Evolutionary conservation across 2,113 vertebrate genomes (phyloP).

Genomic region (Lagenorhynchus albirostris): DNA sequence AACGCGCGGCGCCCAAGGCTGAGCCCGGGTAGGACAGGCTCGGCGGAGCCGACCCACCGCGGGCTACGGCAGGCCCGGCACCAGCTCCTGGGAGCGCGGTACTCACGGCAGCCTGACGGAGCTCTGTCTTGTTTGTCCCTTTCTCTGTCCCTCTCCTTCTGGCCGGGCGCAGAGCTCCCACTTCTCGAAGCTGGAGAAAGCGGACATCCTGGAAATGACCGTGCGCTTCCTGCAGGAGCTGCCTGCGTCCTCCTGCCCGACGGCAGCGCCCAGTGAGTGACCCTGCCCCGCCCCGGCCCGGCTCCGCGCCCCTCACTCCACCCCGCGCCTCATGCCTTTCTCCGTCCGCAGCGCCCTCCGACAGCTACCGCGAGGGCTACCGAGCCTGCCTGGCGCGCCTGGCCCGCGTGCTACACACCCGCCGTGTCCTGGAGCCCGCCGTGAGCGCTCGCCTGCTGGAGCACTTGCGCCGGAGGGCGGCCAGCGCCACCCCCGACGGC

Average conservation of each 20-base stretch:
- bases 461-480: conserved; percentile 79
- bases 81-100: background rate
- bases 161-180: conserved; percentile 80
- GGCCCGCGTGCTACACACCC: conserved; percentile 81
- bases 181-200: conserved; percentile 92
- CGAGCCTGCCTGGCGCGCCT: conserved; percentile 87
- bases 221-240: conserved; percentile 89
- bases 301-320: accelerated
- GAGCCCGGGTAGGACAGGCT: background rate
- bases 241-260: conserved; percentile 40
- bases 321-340: background rate
- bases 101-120: background rate
- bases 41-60: no score
- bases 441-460: conserved; percentile 81
- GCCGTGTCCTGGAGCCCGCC: conserved; percentile 77
- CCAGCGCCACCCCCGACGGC: background rate
- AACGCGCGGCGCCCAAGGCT: background rate
- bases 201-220: conserved; percentile 93
- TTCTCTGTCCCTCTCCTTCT: background rate
- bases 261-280: conserved; percentile 81
- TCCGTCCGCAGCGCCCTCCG: conserved; percentile 72
- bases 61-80: no score
- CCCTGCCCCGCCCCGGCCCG: background rate
- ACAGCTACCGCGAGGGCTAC: conserved; percentile 88
- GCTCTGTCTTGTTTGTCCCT: background rate